Base-by-base conservation (phyloP, 2,797 vertebrate genomes). In the Margarornis squamiger region DNA sequence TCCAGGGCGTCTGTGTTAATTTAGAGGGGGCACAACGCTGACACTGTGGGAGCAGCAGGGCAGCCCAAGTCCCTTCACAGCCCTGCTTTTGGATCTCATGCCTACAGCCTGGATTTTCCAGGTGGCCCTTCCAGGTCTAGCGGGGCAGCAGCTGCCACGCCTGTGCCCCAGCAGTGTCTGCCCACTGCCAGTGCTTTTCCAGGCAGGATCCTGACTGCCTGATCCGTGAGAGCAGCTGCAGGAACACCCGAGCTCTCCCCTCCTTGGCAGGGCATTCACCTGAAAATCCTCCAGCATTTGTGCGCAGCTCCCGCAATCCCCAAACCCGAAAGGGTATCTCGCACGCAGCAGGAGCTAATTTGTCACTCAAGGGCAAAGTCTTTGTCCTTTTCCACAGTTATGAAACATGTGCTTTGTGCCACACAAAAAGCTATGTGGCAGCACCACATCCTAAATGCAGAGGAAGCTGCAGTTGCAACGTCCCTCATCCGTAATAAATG, bases 161-260 rank as follows among this genome's bases (percentile, higher is more conserved):
- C 6, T 12, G 41, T 55, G 72, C 62, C 88, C 72, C 30, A 16
- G 4, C 4, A 55, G 20, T 9, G 49, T 4, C 71, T 34, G 71
- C 43, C 30, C 86, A 52, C 72, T 38, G 88, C 80, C 83, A 79
- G 9, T 4, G 80, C 80, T 93, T 84, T 94, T 67, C 91, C n/a
- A 93, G 83, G 90, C 93, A 86, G 46, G 85, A 54, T 73, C 58
- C 15, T 3, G 63, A 29, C 73, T 78, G 27, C 36, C 19, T 90
- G 93, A 96, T 82, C 67, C 19, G n/a, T 45, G 58, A 58, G 67
- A 96, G 88, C 97, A 95, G 95, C 93, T 92, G 92, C 51, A 92
- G 61, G 55, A 86, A 80, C 92, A 87, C 23, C 45, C 88, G 30
- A 75, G 67, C 72, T 61, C 65, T 13, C 13, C 23, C 46, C n/a